Base-by-base conservation (phyloP, 2,888 invertebrate genomes). In the Orthonevra nobilis region DNA sequence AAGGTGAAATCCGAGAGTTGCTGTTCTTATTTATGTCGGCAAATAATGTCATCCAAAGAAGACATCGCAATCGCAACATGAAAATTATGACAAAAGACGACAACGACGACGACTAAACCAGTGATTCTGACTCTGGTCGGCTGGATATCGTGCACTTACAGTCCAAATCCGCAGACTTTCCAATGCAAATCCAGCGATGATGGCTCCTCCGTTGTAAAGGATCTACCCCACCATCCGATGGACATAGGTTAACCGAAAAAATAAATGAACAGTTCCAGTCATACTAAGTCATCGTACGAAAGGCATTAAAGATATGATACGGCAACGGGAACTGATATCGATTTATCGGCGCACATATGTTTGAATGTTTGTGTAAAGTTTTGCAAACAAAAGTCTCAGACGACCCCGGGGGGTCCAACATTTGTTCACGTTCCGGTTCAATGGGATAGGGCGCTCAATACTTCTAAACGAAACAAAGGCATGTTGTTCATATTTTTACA, bases 401-500 rank as follows among this genome's bases (percentile, higher is more conserved):
- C 42, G 30, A 79, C 79, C 61, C 36, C 79, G 79, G 79, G 72
- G 79, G 72, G 79, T 79, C 79, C 56, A 56, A 73, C 72, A 79
- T 79, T 79, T 79, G 72, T 79, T 79, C 79, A 79, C 79, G 72
- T 79, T 79, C 66, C 66, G 42, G 61, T 79, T 79, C 72, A 73
- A 68, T 68, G 61, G 42, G 54, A 70, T 48, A 36, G 66, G 64
- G 79, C 61, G 64, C 72, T 46, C 79, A 70, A 79, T 79, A 79
- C 60, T 66, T 72, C 72, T 48, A 56, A 77, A 79, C 66, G 48
- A 73, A 79, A 79, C 79, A 79, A 79, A 79, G 79, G 79, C 72
- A 79, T 79, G 79, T 79, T 79, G 79, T 79, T 79, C 66, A 79
- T 79, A 79, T 79, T 79, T 81, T 81, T 81, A 81, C 82, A 82